Evolutionary conservation across 2,888 invertebrate genomes (phyloP), one percentile per base, ranked within the genome.

Genomic region (Choristoneura rosaceana): DNA sequence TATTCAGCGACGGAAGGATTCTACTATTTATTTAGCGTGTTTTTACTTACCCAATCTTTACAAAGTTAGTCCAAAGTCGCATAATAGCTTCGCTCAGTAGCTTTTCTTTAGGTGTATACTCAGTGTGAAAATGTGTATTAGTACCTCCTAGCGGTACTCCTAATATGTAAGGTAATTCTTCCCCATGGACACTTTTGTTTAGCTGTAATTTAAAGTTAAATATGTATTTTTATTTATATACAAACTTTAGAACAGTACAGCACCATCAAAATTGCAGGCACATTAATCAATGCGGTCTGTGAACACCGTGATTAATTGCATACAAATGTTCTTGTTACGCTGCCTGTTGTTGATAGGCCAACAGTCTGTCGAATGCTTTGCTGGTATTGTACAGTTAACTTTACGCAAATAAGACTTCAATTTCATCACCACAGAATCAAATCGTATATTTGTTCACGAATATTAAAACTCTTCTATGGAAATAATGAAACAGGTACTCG

Each of bases 21-120:
- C 25, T 0, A 10, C 43, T 12, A 43, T 43, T 12, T 38, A 38
- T 38, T 43, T 43, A 12, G 43, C 12, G 43, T 4, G 12, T 25
- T 55, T 55, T 25, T 64, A 64, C 95, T 95, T 92, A 98, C 98
- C 98, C 98, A 70, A 97, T 96, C 90, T 97, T 97, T 3, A 97
- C 98, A 83, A 98, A 98, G 91, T 98, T 98, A 74, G 97, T 96
- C 97, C 98, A 98, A 89, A 97, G 96, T 77, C 96, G 96, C 97
- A 98, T 98, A 80, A 98, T 95, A 43, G 96, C 96, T 92, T 98
- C 98, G 64, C 98, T 97, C 74, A 98, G 95, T 63, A 97, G 94
- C 82, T 95, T 96, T 90, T 98, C 98, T 73, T 96, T 95, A 74
- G 95, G 95, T 52, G 96, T 97, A 90, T 97, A 98, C 81, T 96